Evolutionary conservation across 2,888 invertebrate species (phyloP).

Genomic region (Ophion ventricosus): DNA sequence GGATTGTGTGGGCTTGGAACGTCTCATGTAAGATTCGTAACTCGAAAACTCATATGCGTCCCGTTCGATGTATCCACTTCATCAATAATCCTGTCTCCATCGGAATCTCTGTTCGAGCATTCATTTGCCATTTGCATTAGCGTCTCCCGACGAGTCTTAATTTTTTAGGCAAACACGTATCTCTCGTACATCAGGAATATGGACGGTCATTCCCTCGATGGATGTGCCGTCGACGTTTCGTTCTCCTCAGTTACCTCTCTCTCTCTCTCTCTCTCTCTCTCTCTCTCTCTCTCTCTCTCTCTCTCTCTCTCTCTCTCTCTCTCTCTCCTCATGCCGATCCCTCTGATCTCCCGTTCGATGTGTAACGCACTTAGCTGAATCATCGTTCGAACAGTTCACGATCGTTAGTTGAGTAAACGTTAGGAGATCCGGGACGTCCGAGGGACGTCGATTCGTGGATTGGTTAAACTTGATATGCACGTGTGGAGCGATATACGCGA

Average conservation of each 20-base stretch:
- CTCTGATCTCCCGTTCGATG: constrained; percentile 24
- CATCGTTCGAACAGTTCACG: constrained; percentile 56
- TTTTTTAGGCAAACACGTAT: constrained; percentile 51
- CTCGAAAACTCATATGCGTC: not conserved
- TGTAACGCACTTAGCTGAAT: constrained; percentile 56
- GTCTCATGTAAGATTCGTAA: too few relatives aligned
- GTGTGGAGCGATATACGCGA: not conserved
- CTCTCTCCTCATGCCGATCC: constrained; percentile 20
- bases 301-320: not conserved
- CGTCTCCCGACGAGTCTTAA: constrained; percentile 47
- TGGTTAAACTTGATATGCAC: constrained; percentile 11
- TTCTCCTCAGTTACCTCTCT: not conserved
- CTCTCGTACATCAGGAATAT: constrained; percentile 12
- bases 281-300: not conserved
- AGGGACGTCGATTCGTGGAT: constrained; percentile 8
- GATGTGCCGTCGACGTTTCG: not conserved
- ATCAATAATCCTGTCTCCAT: constrained; percentile 28
- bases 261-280: not conserved
- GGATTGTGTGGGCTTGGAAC: too few relatives aligned
- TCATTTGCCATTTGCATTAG: constrained; percentile 53
- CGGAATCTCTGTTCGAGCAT: constrained; percentile 24
- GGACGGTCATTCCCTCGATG: constrained; percentile 27
- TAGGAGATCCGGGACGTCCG: constrained; percentile 15
- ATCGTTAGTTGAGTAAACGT: constrained; percentile 67
- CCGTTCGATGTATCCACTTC: constrained; percentile 36